Conservation (phyloP, 2,797 vertebrate genomes). For the Leptoclinus maculatus region DNA sequence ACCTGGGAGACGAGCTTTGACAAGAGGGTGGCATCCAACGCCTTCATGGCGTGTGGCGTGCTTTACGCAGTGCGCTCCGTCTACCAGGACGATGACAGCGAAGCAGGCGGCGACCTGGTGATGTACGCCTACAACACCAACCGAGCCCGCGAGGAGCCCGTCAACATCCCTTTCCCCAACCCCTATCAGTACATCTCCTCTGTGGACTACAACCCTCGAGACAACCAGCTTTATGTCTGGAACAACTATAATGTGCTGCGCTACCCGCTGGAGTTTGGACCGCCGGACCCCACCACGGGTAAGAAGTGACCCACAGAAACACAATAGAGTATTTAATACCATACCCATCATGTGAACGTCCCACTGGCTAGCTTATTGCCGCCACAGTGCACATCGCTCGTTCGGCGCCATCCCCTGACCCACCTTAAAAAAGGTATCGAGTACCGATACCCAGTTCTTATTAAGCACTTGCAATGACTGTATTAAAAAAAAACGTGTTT, state of each 20-base stretch:
- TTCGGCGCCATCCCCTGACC: not conserved
- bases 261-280: constrained; percentile 91
- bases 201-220: constrained; percentile 95
- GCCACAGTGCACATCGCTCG: not conserved
- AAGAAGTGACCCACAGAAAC: constrained; percentile 41
- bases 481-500: not conserved
- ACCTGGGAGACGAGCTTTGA: constrained; percentile 96
- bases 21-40: constrained; percentile 94
- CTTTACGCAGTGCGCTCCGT: constrained; percentile 94
- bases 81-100: constrained; percentile 94
- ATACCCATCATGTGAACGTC: not conserved
- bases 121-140: constrained; percentile 95
- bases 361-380: not conserved
- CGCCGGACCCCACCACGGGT: constrained; percentile 89
- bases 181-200: constrained; percentile 96
- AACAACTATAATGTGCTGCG: constrained; percentile 95
- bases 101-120: constrained; percentile 90
- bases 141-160: constrained; percentile 86
- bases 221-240: constrained; percentile 98
- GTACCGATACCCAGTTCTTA: no score
- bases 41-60: constrained; percentile 96
- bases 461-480: not conserved
- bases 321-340: not conserved
- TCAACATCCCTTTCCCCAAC: constrained; percentile 92
- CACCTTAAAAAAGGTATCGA: no score